phyloP scores from a whole-genome alignment of 1,140 invertebrate genomes.

The Trichogramma pretiosum region DNA sequence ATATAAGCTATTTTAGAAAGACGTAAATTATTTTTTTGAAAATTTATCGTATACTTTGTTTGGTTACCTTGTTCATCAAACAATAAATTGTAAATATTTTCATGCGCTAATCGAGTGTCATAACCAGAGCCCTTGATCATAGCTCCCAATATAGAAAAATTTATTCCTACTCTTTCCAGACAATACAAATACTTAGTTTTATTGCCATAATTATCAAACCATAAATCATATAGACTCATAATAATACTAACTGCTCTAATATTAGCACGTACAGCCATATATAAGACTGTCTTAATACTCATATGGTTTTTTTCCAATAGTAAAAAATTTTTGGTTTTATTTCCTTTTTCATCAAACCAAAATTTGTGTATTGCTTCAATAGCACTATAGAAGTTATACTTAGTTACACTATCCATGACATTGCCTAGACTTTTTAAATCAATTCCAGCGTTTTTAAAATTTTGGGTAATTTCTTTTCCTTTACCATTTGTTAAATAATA shows the following conservation, averaged over 20 bases:
- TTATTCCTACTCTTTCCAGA: constrained; percentile 20
- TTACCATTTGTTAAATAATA: not conserved
- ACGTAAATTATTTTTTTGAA: constrained; percentile 4
- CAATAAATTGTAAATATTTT: constrained; percentile 12
- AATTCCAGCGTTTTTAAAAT: constrained; percentile 5
- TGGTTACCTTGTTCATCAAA: constrained; percentile 5
- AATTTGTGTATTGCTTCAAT: constrained; percentile 16
- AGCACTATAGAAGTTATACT: not conserved
- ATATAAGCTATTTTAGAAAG: not conserved
- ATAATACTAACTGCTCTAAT: constrained; percentile 14
- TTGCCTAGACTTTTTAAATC: constrained; percentile 4
- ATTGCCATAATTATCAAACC: constrained; percentile 22
- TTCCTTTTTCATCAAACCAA: constrained; percentile 22
- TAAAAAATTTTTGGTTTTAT: constrained; percentile 22
- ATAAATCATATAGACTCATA: constrained; percentile 21
- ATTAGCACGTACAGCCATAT: constrained; percentile 15
- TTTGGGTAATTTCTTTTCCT: not conserved
- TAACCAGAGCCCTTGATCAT: constrained; percentile 14
- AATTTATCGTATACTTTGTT: not conserved
- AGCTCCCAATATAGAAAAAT: constrained; percentile 20
- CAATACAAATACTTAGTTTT: constrained; percentile 23
- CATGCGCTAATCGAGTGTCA: not conserved
- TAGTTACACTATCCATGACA: constrained; percentile 4
- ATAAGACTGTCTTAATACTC: constrained; percentile 18
- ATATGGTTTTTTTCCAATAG: constrained; percentile 20